Percentiles rank a stretch among this genome's conserved stretches.
phyloP scores from a whole-genome alignment of 1,140 invertebrate genomes.

The Wasmannia auropunctata region DNA sequence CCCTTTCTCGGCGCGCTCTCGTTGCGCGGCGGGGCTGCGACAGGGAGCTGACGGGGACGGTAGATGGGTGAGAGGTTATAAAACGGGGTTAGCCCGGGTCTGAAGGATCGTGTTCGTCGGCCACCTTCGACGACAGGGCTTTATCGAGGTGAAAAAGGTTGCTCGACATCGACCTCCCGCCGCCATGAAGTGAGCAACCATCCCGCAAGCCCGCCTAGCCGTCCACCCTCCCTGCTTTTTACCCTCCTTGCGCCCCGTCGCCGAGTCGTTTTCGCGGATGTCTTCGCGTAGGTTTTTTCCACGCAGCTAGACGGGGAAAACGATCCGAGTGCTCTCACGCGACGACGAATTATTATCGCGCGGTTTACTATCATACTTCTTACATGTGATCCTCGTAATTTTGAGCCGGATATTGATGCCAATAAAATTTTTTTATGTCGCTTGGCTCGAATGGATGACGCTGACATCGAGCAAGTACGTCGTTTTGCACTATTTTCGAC shows the following conservation, averaged over 20 bases:
- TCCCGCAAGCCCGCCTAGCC: background rate
- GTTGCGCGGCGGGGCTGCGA: slow-evolving; percentile 6
- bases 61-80: slow-evolving; percentile 78
- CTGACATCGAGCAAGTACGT: background rate
- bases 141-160: slow-evolving; percentile 81
- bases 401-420: background rate
- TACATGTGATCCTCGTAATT: slow-evolving; percentile 16
- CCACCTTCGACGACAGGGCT: slow-evolving; percentile 79
- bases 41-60: slow-evolving; percentile 35
- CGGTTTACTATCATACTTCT: slow-evolving; percentile 35
- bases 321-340: background rate
- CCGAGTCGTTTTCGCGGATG: slow-evolving; percentile 51
- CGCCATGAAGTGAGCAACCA: slow-evolving; percentile 54
- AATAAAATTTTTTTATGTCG: slow-evolving; percentile 47
- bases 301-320: slow-evolving; percentile 17
- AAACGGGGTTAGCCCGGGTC: slow-evolving; percentile 82
- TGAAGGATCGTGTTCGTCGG: slow-evolving; percentile 83
- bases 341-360: slow-evolving; percentile 51
- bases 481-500: background rate
- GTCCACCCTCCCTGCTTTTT: slow-evolving; percentile 33
- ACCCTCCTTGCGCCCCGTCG: slow-evolving; percentile 27
- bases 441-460: background rate
- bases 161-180: slow-evolving; percentile 74
- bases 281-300: slow-evolving; percentile 19
- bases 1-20: slow-evolving; percentile 13